Evolutionary conservation across 2,113 vertebrate species (phyloP), one percentile per base, ranked within the genome.

Genomic region (Deroptyus accipitrinus): DNA sequence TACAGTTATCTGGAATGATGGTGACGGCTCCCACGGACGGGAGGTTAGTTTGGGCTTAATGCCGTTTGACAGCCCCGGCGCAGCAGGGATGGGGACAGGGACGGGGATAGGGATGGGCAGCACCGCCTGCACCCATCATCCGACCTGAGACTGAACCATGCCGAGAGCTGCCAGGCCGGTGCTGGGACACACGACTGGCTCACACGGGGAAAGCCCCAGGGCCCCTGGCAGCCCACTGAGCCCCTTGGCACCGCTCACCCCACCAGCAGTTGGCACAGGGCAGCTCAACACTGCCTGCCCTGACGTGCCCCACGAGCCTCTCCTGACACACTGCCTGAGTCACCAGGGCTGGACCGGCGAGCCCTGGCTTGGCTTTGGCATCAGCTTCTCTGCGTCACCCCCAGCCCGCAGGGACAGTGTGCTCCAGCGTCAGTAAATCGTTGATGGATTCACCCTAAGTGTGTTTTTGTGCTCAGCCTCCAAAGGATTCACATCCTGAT

Each of bases 1-100:
- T 97, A 91, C 95, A 70, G 90, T 46, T 67, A 95, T 85, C 72
- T 22, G 88, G 68, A 77, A 35, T 24, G 93, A 90, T 33, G 89
- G 91, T 37, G 91, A 95, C 23, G 42, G 95, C 87, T 92, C 94
- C 59, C 15, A 19, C 30, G 5, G 92, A 49, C 8, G 55, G 80
- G 90, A 88, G 88, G 84, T 44, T 67, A 62, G n/a, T 39, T 51
- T 22, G 61, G 91, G 68, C 10, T 91, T 78, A 86, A 95, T 54
- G 69, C 10, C 1, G 2, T 33, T 18, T 94, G 81, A 69, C n/a
- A 94, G 95, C 77, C 54, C 54, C 4, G 2, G 10, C 1, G 1
- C 6, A 2, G 19, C 10, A 3, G 52, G 41, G 20, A 44, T 1
- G 10, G 33, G 68, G 73, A 59, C 8, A 0, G 35, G 35, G 17